Percentiles rank a stretch among this genome's conserved stretches.
Evolutionary conservation across 2,113 vertebrate genomes (phyloP).

Genomic region (Salvelinus alpinus): DNA sequence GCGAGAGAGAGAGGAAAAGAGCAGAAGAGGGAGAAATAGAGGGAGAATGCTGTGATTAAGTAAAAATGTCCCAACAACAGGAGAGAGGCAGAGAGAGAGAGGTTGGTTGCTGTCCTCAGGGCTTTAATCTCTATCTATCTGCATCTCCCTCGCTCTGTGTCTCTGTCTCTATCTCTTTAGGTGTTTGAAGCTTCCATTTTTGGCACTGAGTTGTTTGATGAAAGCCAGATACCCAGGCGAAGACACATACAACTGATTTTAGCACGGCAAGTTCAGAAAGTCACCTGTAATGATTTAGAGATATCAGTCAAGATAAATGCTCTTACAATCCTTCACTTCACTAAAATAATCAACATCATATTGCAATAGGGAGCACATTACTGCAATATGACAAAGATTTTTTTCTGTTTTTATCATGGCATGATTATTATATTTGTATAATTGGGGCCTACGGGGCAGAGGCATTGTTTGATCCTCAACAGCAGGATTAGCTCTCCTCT

Average conservation of each 20-base stretch:
- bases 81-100: neutral
- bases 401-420: neutral
- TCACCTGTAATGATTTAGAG: neutral
- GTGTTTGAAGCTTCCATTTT: neutral
- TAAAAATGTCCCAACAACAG: neutral
- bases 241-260: neutral
- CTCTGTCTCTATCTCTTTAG: neutral
- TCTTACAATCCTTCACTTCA: neutral
- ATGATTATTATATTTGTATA: conserved; percentile 5
- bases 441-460: neutral
- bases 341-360: neutral
- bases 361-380: neutral
- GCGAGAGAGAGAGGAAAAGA: neutral
- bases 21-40: neutral
- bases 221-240: neutral
- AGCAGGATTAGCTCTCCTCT: neutral
- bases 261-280: neutral
- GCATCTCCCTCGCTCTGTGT: neutral
- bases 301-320: neutral
- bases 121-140: neutral
- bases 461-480: neutral
- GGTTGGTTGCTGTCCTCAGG: neutral
- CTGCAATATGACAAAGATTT: neutral
- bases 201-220: neutral
- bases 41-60: neutral